A percentile compares a stretch with the other conserved stretches of the same genome.
Evolutionary conservation across 2,113 vertebrate genomes (phyloP).

Genomic region (Ammodytes marinus): DNA sequence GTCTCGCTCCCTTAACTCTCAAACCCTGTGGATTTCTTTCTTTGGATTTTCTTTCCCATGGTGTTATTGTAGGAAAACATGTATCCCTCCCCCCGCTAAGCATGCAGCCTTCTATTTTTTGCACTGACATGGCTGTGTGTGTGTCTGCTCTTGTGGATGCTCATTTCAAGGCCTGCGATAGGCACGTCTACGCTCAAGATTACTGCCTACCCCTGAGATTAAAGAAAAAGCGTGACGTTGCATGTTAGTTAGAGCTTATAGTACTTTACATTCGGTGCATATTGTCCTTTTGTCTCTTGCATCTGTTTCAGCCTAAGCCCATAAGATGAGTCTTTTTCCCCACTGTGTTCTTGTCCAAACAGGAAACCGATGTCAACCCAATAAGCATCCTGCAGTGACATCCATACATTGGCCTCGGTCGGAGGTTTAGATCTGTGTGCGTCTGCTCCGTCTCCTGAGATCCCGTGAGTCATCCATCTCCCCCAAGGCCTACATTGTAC

Average conservation of each 20-base stretch:
- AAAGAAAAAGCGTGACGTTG: slow-evolving; percentile 3
- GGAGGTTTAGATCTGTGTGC: slow-evolving; percentile 51
- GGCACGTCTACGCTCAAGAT: slow-evolving; percentile 19
- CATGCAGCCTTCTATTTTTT: slow-evolving; percentile 5
- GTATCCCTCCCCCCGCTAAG: slow-evolving; percentile 19
- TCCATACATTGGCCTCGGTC: slow-evolving; percentile 59
- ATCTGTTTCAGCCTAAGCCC: background rate
- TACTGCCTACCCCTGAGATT: slow-evolving; percentile 22
- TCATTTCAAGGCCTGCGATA: slow-evolving; percentile 22
- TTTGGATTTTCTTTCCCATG: background rate
- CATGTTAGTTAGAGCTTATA: background rate
- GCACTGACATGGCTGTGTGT: background rate
- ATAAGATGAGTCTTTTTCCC: slow-evolving; percentile 2
- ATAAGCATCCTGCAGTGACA: slow-evolving; percentile 53
- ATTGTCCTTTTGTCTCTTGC: background rate
- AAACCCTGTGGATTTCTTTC: slow-evolving; percentile 14
- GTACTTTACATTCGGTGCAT: background rate
- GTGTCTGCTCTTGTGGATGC: background rate
- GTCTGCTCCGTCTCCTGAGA: slow-evolving; percentile 66
- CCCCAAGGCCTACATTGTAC: slow-evolving; percentile 60
- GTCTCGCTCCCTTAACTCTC: slow-evolving; percentile 5
- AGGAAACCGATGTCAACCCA: slow-evolving; percentile 43
- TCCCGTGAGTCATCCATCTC: slow-evolving; percentile 77
- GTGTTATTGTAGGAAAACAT: slow-evolving; percentile 25
- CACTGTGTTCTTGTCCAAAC: slow-evolving; percentile 21